Conservation (phyloP, 2,888 invertebrate species). For the Acheta domesticus region DNA sequence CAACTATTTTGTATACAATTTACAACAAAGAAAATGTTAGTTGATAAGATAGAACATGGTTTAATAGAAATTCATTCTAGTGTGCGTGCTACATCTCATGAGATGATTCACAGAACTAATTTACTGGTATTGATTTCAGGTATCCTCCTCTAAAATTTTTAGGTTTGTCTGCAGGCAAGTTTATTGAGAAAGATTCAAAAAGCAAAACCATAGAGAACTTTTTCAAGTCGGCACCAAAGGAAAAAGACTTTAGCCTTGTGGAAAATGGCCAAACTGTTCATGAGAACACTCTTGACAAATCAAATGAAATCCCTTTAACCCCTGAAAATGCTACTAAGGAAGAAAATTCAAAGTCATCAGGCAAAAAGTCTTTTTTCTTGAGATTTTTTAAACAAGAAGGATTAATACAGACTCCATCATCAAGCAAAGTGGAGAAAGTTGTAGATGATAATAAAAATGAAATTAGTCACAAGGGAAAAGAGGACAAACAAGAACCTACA, state of each 20-base stretch:
- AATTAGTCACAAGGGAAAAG: slow-evolving; percentile 19
- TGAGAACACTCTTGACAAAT: slow-evolving; percentile 45
- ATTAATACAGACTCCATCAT: neutral
- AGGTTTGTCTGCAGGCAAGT: slow-evolving; percentile 76
- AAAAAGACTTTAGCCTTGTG: slow-evolving; percentile 22
- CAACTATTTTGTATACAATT: too few relatives aligned
- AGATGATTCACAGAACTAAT: too few relatives aligned
- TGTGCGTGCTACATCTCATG: too few relatives aligned
- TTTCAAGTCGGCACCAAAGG: slow-evolving; percentile 50
- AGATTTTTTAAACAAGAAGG: slow-evolving; percentile 42
- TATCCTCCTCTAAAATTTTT: slow-evolving; percentile 63
- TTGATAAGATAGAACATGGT: too few relatives aligned
- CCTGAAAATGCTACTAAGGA: slow-evolving; percentile 22
- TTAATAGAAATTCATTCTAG: too few relatives aligned
- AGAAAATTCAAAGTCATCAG: neutral
- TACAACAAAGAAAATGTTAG: too few relatives aligned
- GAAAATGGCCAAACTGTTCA: slow-evolving; percentile 41
- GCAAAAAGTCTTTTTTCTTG: slow-evolving; percentile 46
- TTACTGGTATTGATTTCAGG: slow-evolving; percentile 40
- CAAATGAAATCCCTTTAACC: slow-evolving; percentile 26
- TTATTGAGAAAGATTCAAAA: slow-evolving; percentile 50
- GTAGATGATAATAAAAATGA: slow-evolving; percentile 23
- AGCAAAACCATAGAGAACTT: slow-evolving; percentile 52
- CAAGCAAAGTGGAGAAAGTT: neutral
- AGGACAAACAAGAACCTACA: neutral